Evolutionary conservation across 2,888 invertebrate species (phyloP).

Genomic region (Drosophila heteroneura): DNA sequence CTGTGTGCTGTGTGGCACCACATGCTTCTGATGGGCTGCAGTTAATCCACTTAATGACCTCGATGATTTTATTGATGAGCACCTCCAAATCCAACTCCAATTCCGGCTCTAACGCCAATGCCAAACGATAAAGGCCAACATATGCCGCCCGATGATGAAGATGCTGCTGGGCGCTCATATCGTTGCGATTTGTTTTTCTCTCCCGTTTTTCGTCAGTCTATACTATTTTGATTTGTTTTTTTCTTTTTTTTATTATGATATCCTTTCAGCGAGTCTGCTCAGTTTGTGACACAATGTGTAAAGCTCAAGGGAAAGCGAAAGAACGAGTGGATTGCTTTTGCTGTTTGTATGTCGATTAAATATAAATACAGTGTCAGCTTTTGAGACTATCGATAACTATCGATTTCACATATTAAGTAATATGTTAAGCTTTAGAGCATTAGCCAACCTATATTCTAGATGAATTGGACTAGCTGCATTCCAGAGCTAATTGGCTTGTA

Average conservation of each 20-base stretch:
- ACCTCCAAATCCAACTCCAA: conserved; percentile 29
- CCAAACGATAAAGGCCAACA: conserved; percentile 56
- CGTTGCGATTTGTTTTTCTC: conserved; percentile 37
- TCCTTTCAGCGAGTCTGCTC: conserved; percentile 1
- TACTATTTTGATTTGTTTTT: background rate
- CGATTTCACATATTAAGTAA: background rate
- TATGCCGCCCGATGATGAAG: conserved; percentile 80
- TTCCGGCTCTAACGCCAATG: conserved; percentile 36
- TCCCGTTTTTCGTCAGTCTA: conserved; percentile 5
- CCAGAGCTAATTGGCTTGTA: background rate
- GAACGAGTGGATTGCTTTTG: background rate
- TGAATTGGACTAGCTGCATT: background rate
- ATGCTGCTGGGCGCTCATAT: conserved; percentile 56
- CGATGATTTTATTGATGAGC: conserved; percentile 85
- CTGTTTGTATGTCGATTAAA: background rate
- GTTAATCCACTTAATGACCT: conserved; percentile 85
- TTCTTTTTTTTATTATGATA: conserved; percentile 3
- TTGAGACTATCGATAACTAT: background rate
- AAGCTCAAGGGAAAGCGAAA: background rate
- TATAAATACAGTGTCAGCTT: too few relatives aligned
- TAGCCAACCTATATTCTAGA: background rate
- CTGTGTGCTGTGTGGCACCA: conserved; percentile 71
- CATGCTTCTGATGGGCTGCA: conserved; percentile 84
- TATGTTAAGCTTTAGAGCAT: background rate
- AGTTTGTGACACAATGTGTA: background rate